These are phyloP conservation scores for Cryptoblepharus egeriae DNA, from an alignment of 2,797 vertebrate species.

Conservation along the genomic window DNA sequence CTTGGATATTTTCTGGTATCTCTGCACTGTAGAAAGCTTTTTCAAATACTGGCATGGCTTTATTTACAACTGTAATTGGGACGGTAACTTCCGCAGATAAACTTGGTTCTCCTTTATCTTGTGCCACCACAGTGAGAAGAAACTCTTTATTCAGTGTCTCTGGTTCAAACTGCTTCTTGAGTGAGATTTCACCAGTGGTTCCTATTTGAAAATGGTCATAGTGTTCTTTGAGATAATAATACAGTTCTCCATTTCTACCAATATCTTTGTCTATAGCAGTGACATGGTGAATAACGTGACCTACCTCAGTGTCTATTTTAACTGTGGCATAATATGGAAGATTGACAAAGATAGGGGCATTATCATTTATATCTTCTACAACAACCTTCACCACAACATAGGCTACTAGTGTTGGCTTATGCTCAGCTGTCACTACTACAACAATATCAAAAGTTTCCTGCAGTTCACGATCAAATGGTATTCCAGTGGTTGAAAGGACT, in stretches of 20 bases:
- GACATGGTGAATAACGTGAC: slow-evolving; percentile 87
- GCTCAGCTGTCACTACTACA: slow-evolving; percentile 89
- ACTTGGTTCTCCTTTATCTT: slow-evolving; percentile 87
- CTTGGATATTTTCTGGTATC: slow-evolving; percentile 91
- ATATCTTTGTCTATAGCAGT: slow-evolving; percentile 90
- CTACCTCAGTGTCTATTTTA: slow-evolving; percentile 88
- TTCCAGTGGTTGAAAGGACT: slow-evolving; percentile 91
- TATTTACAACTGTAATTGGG: slow-evolving; percentile 91
- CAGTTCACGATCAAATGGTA: slow-evolving; percentile 92
- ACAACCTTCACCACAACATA: slow-evolving; percentile 88
- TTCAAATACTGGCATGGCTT: slow-evolving; percentile 96
- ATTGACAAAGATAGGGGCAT: slow-evolving; percentile 90
- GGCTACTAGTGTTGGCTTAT: slow-evolving; percentile 81
- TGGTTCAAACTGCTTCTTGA: slow-evolving; percentile 89
- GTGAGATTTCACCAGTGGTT: slow-evolving; percentile 85
- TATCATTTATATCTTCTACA: slow-evolving; percentile 93
- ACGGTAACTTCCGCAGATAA: slow-evolving; percentile 88
- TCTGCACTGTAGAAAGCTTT: slow-evolving; percentile 96
- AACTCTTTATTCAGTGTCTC: slow-evolving; percentile 90
- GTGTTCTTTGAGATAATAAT: slow-evolving; percentile 87
- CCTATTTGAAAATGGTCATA: slow-evolving; percentile 90
- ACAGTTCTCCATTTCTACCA: slow-evolving; percentile 86
- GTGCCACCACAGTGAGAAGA: slow-evolving; percentile 86
- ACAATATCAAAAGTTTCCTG: slow-evolving; percentile 90
- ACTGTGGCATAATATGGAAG: slow-evolving; percentile 94